Evolutionary conservation across 2,113 vertebrate species (phyloP).

Genomic region (Corydoras maculifer): DNA sequence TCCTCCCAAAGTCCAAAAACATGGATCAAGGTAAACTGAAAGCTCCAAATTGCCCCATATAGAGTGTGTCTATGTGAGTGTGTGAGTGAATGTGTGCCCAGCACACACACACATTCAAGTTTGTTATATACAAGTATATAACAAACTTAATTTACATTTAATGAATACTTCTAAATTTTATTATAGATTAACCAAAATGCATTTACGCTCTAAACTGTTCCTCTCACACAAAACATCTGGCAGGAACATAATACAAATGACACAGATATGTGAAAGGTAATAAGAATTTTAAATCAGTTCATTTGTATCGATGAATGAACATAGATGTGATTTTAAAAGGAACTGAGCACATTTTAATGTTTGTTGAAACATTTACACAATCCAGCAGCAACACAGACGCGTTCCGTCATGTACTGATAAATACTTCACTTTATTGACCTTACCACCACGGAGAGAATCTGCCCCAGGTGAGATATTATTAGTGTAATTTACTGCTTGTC

Average conservation of each 20-base stretch:
- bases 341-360: too few relatives aligned
- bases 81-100: too few relatives aligned
- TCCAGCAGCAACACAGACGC: neutral
- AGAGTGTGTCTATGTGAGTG: too few relatives aligned
- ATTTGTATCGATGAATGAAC: neutral
- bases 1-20: too few relatives aligned
- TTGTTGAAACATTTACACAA: neutral
- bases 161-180: too few relatives aligned
- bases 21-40: too few relatives aligned
- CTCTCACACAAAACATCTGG: constrained; percentile 12
- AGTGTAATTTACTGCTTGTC: constrained; percentile 25
- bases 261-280: neutral
- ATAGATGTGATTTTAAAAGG: neutral
- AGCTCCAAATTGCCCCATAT: too few relatives aligned
- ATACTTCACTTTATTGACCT: constrained; percentile 14
- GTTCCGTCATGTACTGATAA: constrained; percentile 9
- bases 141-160: too few relatives aligned
- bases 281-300: too few relatives aligned
- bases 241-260: constrained; percentile 13
- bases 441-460: constrained; percentile 8
- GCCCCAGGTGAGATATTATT: constrained; percentile 6
- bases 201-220: constrained; percentile 14
- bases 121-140: too few relatives aligned
- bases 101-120: too few relatives aligned
- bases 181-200: constrained; percentile 24